phyloP scores from a whole-genome alignment of 2,113 vertebrate genomes.

The Nothobranchius kuhntae region DNA sequence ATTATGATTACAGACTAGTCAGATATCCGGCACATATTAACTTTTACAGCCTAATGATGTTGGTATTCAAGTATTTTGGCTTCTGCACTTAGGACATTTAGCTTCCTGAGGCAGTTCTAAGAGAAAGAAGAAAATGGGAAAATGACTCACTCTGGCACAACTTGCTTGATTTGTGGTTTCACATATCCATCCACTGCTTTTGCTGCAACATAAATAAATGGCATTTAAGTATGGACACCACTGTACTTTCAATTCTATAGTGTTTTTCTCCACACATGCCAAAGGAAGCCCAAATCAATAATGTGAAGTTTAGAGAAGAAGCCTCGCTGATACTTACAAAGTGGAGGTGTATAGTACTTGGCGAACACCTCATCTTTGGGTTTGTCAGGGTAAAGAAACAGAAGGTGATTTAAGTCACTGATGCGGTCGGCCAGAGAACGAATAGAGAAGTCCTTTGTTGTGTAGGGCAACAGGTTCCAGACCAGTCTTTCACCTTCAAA shows the following conservation, averaged over 20 bases:
- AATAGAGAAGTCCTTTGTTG: slow-evolving; percentile 97
- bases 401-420: slow-evolving; percentile 93
- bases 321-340: slow-evolving; percentile 77
- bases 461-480: slow-evolving; percentile 98
- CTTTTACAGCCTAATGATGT: too few relatives aligned
- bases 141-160: slow-evolving; percentile 92
- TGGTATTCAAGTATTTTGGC: too few relatives aligned
- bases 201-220: slow-evolving; percentile 71
- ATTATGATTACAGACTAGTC: too few relatives aligned
- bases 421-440: slow-evolving; percentile 95
- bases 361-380: slow-evolving; percentile 96
- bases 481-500: slow-evolving; percentile 91
- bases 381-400: slow-evolving; percentile 92
- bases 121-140: neutral
- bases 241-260: too few relatives aligned
- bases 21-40: too few relatives aligned
- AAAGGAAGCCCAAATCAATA: too few relatives aligned
- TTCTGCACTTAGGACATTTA: too few relatives aligned
- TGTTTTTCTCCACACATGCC: too few relatives aligned
- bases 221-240: neutral
- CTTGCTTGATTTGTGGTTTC: slow-evolving; percentile 98
- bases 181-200: slow-evolving; percentile 94
- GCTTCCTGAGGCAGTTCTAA: too few relatives aligned
- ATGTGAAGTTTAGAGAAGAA: neutral
- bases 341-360: slow-evolving; percentile 97